Evolutionary conservation across 2,797 vertebrate species (phyloP), one percentile per base, ranked within the genome.

Genomic region (Protonibea diacanthus): DNA sequence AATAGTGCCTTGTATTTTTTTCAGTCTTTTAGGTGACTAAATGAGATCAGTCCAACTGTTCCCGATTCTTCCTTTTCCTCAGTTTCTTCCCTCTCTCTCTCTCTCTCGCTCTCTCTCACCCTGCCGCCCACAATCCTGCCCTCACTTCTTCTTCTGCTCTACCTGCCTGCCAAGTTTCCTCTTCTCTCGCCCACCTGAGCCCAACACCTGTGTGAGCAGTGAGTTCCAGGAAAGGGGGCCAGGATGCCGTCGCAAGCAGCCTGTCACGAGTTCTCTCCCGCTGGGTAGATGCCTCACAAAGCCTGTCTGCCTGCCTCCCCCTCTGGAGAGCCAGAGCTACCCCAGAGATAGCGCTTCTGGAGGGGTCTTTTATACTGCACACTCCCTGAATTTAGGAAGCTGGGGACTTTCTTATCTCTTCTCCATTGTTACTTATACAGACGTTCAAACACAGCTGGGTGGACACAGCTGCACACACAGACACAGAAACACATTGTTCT

Each of bases 121-220:
- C 66, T 23, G 42, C 71, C 74, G 4, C 83, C 86, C 78, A 85
- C 86, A 0, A 78, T 65, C 63, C 66, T 57, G 7, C 40, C 60
- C 51, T 81, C 78, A 68, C 82, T 79, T 65, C 76, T 77, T 81
- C 77, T 66, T 76, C 74, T 64, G 42, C 74, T 78, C 74, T 67
- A 58, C 74, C 53, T 66, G 71, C 74, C 78, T 89, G 85, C 89
- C 89, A 91, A 88, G 63, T 85, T 88, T 83, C 58, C 65, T 88
- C 75, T 71, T 74, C 80, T 84, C 83, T 82, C 80, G 61, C 87
- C 85, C 86, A 92, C 88, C 86, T 86, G 83, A 90, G 84, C 86
- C 77, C 85, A 83, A 86, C 90, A 92, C 89, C 91, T 91, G 88
- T 87, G 78, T 81, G 74, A 87, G 67, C 80, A 27, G 64, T 11